phyloP scores from a whole-genome alignment of 2,113 vertebrate species.

The Trichechus manatus region DNA sequence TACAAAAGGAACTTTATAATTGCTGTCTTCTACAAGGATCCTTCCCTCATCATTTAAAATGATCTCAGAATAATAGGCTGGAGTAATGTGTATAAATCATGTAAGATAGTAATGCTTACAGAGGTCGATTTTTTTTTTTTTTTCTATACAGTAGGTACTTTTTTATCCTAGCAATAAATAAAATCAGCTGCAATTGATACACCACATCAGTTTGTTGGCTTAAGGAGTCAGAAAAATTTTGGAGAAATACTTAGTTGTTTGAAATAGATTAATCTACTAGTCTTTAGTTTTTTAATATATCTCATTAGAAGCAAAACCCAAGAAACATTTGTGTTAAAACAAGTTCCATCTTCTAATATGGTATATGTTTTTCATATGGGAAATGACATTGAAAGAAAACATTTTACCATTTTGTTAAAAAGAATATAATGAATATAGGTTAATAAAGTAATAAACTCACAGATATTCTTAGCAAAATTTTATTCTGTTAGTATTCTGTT shows the following conservation, averaged over 20 bases:
- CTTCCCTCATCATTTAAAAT: neutral
- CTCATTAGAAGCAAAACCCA: neutral
- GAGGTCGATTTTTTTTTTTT: neutral
- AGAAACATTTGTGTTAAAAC: neutral
- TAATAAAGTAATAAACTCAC: neutral
- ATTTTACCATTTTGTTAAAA: neutral
- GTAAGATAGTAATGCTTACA: neutral
- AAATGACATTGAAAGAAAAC: neutral
- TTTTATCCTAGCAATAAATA: constrained; percentile 4
- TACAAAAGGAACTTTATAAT: neutral
- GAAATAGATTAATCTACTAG: neutral
- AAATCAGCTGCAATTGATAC: neutral
- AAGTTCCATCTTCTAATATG: neutral
- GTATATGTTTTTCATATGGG: neutral
- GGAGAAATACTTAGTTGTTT: neutral
- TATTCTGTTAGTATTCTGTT: neutral
- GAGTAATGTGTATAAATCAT: neutral
- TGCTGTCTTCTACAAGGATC: neutral
- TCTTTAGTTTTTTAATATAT: neutral
- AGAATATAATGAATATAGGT: neutral
- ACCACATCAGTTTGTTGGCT: neutral
- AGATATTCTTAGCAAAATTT: neutral
- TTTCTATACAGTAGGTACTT: neutral
- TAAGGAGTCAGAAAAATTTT: neutral
- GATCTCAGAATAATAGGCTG: neutral